Evolutionary conservation across 2,797 vertebrate species (phyloP).

Genomic region (Protosalanx chinensis): DNA sequence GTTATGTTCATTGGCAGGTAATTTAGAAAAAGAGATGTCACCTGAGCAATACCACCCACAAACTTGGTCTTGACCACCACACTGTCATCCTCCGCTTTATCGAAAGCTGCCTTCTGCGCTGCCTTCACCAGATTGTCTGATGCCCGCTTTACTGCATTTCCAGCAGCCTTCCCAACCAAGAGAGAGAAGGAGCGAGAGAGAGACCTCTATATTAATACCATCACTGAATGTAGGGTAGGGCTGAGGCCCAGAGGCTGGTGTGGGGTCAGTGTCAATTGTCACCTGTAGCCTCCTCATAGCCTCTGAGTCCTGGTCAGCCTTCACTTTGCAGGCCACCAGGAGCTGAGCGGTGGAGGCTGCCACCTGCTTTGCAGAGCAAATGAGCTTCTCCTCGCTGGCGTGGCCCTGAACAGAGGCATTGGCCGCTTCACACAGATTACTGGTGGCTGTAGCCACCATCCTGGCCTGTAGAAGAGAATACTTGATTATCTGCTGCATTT

Average conservation of each 20-base stretch:
- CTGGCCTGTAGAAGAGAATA: constrained; percentile 75
- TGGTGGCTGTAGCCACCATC: constrained; percentile 97
- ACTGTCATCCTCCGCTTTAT: constrained; percentile 90
- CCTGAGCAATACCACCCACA: constrained; percentile 98
- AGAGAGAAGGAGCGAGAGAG: constrained; percentile 27
- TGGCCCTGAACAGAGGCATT: constrained; percentile 98
- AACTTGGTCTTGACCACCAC: constrained; percentile 98
- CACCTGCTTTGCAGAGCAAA: constrained; percentile 97
- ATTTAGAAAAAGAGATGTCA: constrained; percentile 54
- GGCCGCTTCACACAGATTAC: constrained; percentile 94
- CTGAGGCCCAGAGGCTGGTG: not conserved
- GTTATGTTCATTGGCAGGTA: not conserved
- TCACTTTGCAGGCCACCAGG: constrained; percentile 97
- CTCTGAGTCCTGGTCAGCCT: constrained; percentile 94
- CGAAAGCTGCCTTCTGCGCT: constrained; percentile 94
- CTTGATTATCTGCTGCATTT: too few relatives aligned
- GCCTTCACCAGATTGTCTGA: constrained; percentile 98
- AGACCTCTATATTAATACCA: not conserved
- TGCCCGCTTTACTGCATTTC: constrained; percentile 95
- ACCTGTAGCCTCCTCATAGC: constrained; percentile 98
- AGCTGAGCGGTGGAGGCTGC: constrained; percentile 96
- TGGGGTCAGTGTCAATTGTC: not conserved
- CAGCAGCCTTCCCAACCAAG: constrained; percentile 78
- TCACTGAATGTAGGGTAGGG: not conserved
- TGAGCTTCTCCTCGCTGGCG: constrained; percentile 97